Base-by-base conservation (phyloP, 35 echinoderm and acorn worm species). In the Heliocidaris erythrogramma region DNA sequence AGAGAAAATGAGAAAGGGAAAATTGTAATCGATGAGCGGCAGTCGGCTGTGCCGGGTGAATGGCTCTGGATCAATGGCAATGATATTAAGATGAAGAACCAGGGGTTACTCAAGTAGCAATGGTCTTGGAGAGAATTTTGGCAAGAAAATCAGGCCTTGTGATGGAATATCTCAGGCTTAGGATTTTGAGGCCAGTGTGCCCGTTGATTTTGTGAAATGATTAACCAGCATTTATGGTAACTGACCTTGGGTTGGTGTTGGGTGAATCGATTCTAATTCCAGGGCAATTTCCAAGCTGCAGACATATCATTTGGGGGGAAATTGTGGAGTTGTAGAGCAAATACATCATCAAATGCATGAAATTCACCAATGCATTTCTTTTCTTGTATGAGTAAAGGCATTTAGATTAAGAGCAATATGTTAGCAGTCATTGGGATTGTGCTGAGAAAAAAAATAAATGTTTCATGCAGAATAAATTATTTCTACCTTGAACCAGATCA, bases 31-130 rank as follows among this genome's bases (percentile, higher is more conserved):
- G 31, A 89, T 89, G 87, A 48, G 47, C 47, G 87, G 21, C 87
- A 32, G 65, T 89, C 47, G 87, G 17, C 87, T 89, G 85, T 86
- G 87, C 47, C 5, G 87, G 87, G 29, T 89, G 87, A 89, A 89
- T 47, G 87, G 12, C 86, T 89, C 2, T 32, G 32, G 29, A 89
- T 89, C 87, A 89, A 89, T 89, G 47, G 30, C 47, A 89, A 89
- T 89, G 87, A 48, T 47, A 89, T 89, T 89, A 89, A 48, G 31
- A 18, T 89, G 31, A 9, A 89, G 87, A 47, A 89, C 87, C 47
- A 48, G 8, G 87, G 47, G 21, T 78, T 78, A 78, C 65, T 78
- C 65, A 78, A 78, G 65, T 78, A n/a, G 65, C 65, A 78, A 24
- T 27, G 65, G 65, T 78, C 65, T 78, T 78, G 7, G 24, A 78